These are phyloP conservation scores for Oceanodroma leucorhoa DNA, from an alignment of 2,797 vertebrate genomes.

Conservation along the genomic window DNA sequence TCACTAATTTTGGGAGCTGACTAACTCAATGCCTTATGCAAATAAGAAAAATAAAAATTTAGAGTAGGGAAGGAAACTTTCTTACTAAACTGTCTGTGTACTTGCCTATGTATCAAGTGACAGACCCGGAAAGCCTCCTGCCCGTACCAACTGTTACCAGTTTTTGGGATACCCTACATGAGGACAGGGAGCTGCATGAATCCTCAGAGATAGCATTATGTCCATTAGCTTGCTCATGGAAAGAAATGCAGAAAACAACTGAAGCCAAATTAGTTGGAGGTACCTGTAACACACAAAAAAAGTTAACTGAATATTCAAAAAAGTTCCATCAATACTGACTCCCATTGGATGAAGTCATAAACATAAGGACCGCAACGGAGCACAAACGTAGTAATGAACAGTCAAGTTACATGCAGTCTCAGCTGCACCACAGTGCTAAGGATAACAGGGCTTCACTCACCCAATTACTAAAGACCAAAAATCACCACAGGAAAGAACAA, in stretches of 20 bases:
- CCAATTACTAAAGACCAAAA: not conserved
- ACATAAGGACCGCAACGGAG: not conserved
- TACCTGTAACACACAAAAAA: not conserved
- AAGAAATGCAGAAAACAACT: not conserved
- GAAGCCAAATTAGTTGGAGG: not conserved
- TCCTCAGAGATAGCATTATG: not conserved
- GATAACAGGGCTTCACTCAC: not conserved
- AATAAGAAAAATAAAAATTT: not conserved
- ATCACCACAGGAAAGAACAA: not conserved
- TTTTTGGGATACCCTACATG: fast-evolving
- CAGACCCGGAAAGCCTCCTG: not conserved
- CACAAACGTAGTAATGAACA: not conserved
- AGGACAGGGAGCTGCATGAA: not conserved
- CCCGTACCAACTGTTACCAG: fast-evolving
- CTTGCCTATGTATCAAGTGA: not conserved
- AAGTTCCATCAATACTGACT: not conserved
- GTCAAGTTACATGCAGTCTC: too few species aligned
- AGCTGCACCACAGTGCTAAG: not conserved
- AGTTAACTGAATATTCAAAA: not conserved
- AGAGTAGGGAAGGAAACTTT: not conserved
- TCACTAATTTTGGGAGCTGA: not conserved
- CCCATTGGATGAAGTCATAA: not conserved
- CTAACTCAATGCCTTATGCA: not conserved
- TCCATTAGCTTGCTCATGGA: too few species aligned
- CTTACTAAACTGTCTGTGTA: not conserved